Evolutionary conservation across 2,888 invertebrate species (phyloP), one percentile per base, ranked within the genome.

Genomic region (Eupithecia subfuscata): DNA sequence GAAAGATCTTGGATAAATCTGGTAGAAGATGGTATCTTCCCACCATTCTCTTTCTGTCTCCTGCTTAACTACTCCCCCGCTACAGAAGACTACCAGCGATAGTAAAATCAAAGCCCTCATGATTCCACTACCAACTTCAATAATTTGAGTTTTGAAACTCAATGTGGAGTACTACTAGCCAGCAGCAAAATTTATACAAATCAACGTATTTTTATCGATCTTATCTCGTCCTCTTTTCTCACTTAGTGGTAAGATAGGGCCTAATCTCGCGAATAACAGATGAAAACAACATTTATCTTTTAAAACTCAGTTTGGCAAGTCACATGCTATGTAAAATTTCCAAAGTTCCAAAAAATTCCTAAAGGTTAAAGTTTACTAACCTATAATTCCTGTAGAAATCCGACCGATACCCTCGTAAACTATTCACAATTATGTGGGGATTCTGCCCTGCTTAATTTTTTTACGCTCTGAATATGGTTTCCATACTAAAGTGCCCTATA

Each of bases 1-100:
- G 90, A 97, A 98, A 1, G 98, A 97, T 78, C 97, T 95, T 0
- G 97, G 96, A 87, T 97, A 97, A 71, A 98, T 96, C 89, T 98
- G 97, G 89, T 98, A 98, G 81, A 97, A 95, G 60, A 96, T 95
- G 5, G 96, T 95, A 14, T 95, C 96, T 83, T 97, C 95, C 97
- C 97, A 98, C 98, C 98, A 98, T 81, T 96, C 95, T 34, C 86
- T 81, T 1, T 89, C 87, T 1, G 77, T 83, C 68, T 88, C 88
- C 14, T 83, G 82, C 52, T 83, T 84, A 52, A 84, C 78, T 30
- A 88, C 79, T 68, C 82, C 85, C 14, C 84, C 87, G 76, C 82
- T 79, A 82, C 86, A 71, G 43, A 80, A 52, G 71, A 73, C 80
- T 65, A 85, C 84, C 56, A 89, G 79, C 40, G 89, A 83, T 79